Conservation (phyloP, 2,888 invertebrate species). For the Anthophora plumipes region DNA sequence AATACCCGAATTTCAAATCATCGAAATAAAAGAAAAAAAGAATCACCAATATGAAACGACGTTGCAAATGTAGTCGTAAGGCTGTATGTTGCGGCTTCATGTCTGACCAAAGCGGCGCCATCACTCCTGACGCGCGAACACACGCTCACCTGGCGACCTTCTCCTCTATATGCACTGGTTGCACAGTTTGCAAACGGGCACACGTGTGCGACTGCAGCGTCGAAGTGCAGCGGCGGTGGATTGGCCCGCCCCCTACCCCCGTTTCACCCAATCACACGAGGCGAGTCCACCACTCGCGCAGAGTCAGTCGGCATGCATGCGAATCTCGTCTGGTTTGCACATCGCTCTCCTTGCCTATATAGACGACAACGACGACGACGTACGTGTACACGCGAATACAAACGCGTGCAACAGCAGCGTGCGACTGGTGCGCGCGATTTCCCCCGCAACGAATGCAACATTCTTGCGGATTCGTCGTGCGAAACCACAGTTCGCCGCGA, state of each 20-base stretch:
- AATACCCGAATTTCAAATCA: no score
- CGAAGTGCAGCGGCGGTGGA: constrained; percentile 78
- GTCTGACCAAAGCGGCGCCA: constrained; percentile 57
- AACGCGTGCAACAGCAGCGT: constrained; percentile 36
- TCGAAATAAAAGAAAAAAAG: no score
- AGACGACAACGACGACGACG: no score
- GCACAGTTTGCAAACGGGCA: constrained; percentile 53
- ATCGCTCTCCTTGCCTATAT: constrained; percentile 46
- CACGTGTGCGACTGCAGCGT: constrained; percentile 54
- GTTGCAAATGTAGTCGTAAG: no score
- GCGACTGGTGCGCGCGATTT: constrained; percentile 47
- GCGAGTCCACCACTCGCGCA: constrained; percentile 61
- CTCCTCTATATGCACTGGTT: background rate
- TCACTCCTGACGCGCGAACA: constrained; percentile 56
- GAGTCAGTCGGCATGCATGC: constrained; percentile 68
- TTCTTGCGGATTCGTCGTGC: constrained; percentile 67
- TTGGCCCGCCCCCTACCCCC: constrained; percentile 70
- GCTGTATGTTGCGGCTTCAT: no score
- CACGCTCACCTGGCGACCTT: constrained; percentile 20
- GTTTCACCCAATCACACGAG: constrained; percentile 70
- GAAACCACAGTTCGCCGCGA: constrained; percentile 71
- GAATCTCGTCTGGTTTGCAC: constrained; percentile 71
- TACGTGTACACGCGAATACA: background rate
- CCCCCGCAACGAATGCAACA: constrained; percentile 72
- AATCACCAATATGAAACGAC: no score